Conservation (phyloP, 2,797 vertebrate genomes). For the Chiroxiphia lanceolata region DNA sequence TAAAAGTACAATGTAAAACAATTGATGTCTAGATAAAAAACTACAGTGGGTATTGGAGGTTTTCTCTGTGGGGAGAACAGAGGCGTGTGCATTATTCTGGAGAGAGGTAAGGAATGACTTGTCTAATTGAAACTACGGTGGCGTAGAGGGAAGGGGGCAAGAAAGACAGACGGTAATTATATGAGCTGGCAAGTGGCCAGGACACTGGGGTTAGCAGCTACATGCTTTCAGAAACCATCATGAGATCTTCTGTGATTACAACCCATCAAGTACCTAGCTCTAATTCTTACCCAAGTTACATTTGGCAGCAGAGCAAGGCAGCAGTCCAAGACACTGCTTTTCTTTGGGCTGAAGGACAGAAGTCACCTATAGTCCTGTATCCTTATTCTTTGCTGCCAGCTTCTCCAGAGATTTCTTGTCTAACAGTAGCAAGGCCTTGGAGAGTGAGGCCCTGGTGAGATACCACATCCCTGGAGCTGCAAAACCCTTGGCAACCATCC, state of each 20-base stretch:
- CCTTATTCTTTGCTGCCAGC: background rate
- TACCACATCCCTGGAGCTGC: background rate
- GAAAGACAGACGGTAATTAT: constrained; percentile 40
- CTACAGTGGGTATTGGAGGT: background rate
- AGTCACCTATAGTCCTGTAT: background rate
- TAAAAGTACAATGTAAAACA: background rate
- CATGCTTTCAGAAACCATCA: background rate
- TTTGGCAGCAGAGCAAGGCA: background rate
- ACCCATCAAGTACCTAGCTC: background rate
- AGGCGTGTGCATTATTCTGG: background rate
- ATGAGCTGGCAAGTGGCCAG: constrained; percentile 31
- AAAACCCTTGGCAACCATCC: background rate
- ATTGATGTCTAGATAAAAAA: background rate
- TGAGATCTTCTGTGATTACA: background rate
- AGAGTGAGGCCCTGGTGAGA: background rate
- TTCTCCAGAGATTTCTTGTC: background rate
- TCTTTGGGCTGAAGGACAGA: background rate
- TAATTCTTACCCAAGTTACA: background rate
- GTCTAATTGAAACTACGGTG: constrained; percentile 20
- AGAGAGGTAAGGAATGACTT: background rate
- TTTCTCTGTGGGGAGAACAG: background rate
- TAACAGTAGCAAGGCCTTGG: background rate
- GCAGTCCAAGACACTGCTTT: background rate
- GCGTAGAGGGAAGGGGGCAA: background rate
- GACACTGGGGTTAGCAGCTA: constrained; percentile 8